Evolutionary conservation across 2,113 vertebrate genomes (phyloP), one percentile per base, ranked within the genome.

Genomic region (Hydropotes inermis): DNA sequence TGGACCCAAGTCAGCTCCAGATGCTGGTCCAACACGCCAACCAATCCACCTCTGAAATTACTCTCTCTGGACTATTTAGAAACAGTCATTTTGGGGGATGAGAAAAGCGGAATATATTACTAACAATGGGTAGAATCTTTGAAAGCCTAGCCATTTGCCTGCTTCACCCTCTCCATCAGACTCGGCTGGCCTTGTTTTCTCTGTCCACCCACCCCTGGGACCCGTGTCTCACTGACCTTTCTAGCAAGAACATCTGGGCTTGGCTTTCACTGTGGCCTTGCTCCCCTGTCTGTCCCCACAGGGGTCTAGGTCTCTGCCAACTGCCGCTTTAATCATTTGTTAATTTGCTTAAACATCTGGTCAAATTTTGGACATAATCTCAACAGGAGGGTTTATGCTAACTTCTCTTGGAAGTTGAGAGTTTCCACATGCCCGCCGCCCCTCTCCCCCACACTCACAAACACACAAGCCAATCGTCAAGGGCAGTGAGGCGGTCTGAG

Each of bases 281-380:
- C n/a, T 89, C 67, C 87, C 89, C 54, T 57, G 81, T 50, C 52
- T 64, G 55, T 57, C 84, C 87, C 94, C 87, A 96, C 76, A 87
- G 85, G 70, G 57, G 43, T 70, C 94, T 70, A 64, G 86, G 92
- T 86, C 87, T 91, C 89, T 57, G 95, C 95, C 2, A 85, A 95
- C 67, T 39, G 95, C 76, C 0, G 82, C 98, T 98, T 98, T 98
- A 97, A 98, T 98, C 95, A 98, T 97, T 97, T 98, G 96, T 92
- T 98, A 97, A 98, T 98, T 98, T 97, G 88, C 91, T 97, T 94
- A 97, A 98, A 98, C 96, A 97, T 98, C 97, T 97, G 98, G 96
- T 96, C 97, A 96, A 93, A 97, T 97, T 96, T 95, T 81, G 81
- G 92, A 90, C 97, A 94, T 96, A 95, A 90, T 96, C 96, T 97